Conservation (phyloP, 2,113 vertebrate genomes). For the Brachyhypopomus gauderio region DNA sequence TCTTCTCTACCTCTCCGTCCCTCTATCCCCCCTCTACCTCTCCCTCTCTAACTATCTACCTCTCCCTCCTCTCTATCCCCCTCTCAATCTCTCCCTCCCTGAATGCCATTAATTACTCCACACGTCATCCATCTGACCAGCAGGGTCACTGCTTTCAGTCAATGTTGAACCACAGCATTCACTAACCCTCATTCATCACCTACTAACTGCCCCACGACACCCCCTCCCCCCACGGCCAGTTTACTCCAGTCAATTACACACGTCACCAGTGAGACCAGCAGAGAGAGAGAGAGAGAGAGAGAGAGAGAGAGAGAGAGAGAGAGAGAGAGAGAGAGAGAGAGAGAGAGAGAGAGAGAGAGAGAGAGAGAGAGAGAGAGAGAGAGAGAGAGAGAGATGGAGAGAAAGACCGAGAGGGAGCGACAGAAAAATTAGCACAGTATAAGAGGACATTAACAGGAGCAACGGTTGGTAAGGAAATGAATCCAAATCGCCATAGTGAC, state of each 20-base stretch:
- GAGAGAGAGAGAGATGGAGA: conserved; percentile 11
- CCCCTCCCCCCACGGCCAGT: neutral
- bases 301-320: neutral
- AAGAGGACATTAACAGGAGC: neutral
- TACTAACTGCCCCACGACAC: conserved; percentile 2
- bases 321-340: conserved; percentile 10
- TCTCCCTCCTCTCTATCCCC: neutral
- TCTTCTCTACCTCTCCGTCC: neutral
- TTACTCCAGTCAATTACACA: conserved; percentile 39
- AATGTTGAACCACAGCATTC: conserved; percentile 33
- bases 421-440: neutral
- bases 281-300: conserved; percentile 9
- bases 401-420: neutral
- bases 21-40: neutral
- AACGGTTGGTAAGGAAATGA: conserved; percentile 45
- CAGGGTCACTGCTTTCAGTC: conserved; percentile 17
- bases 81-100: neutral
- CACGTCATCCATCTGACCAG: neutral
- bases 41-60: neutral
- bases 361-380: conserved; percentile 6
- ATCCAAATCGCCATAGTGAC: conserved; percentile 51
- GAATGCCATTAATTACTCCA: neutral
- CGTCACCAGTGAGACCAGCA: neutral
- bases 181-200: conserved; percentile 37
- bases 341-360: conserved; percentile 9